phyloP scores from a whole-genome alignment of 2,113 vertebrate genomes.

The Ailuropoda melanoleuca region DNA sequence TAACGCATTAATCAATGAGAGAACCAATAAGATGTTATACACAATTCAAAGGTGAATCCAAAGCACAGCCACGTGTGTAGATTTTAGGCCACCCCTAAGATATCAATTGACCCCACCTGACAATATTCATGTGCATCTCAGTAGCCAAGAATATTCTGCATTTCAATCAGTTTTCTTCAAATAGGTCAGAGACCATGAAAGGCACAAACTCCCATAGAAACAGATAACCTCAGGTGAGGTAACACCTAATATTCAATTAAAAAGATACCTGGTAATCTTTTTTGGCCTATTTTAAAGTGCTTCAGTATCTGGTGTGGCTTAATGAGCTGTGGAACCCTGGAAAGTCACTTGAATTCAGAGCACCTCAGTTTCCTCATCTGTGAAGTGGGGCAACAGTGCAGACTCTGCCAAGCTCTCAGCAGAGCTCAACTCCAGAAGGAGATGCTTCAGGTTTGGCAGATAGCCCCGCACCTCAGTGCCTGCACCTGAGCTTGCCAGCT shows the following conservation, averaged over 20 bases:
- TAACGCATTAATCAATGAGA: not conserved
- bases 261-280: not conserved
- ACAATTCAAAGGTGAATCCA: not conserved
- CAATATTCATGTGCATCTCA: not conserved
- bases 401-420: not conserved
- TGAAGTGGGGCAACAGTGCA: not conserved
- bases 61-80: not conserved
- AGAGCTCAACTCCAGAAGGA: not conserved
- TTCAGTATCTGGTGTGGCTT: not conserved
- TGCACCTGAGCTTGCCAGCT: not conserved
- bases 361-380: not conserved
- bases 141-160: not conserved
- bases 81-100: not conserved
- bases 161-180: not conserved
- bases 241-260: not conserved
- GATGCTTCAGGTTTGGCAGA: not conserved
- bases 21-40: not conserved
- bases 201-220: not conserved
- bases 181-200: not conserved
- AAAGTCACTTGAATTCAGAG: not conserved
- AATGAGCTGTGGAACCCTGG: not conserved
- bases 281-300: not conserved
- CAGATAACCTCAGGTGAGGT: not conserved
- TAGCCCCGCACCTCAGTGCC: not conserved
- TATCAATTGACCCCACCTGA: not conserved